phyloP scores from a whole-genome alignment of 2,113 vertebrate species.

The Sebastes schlegelii region DNA sequence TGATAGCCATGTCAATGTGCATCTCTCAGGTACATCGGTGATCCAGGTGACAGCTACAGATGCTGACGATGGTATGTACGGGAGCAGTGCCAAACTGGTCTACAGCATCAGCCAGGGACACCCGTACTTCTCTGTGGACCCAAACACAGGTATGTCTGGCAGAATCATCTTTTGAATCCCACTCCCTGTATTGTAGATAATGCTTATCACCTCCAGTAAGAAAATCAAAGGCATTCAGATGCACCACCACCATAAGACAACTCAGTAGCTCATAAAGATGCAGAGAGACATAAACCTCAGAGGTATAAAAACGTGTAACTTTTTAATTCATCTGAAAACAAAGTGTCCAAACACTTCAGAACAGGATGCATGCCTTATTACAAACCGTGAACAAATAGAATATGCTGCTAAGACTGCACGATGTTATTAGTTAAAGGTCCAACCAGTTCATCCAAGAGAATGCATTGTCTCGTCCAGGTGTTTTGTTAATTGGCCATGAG shows the following conservation, averaged over 20 bases:
- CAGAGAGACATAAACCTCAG: background rate
- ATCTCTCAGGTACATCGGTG: constrained; percentile 90
- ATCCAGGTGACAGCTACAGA: constrained; percentile 95
- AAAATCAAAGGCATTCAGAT: background rate
- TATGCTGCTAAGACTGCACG: too few species aligned
- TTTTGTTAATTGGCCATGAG: too few species aligned
- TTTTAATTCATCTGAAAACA: background rate
- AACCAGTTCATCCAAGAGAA: too few species aligned
- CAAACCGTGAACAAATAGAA: too few species aligned
- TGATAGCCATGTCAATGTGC: constrained; percentile 13
- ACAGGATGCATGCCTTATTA: too few species aligned
- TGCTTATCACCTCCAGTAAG: background rate
- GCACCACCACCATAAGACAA: background rate
- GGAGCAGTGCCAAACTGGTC: constrained; percentile 93
- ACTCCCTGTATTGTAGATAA: background rate
- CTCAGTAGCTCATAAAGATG: background rate
- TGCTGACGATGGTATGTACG: constrained; percentile 95
- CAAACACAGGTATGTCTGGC: constrained; percentile 90
- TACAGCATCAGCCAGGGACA: constrained; percentile 97
- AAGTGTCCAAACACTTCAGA: too few species aligned
- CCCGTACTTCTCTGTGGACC: constrained; percentile 97
- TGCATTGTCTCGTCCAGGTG: too few species aligned
- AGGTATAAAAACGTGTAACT: background rate
- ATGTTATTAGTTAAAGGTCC: too few species aligned
- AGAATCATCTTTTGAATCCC: background rate